A percentile compares a stretch with the other conserved stretches of the same genome.
These are phyloP conservation scores for Cinclus mexicanus DNA, from an alignment of 2,113 vertebrate species.

Conservation along the genomic window DNA sequence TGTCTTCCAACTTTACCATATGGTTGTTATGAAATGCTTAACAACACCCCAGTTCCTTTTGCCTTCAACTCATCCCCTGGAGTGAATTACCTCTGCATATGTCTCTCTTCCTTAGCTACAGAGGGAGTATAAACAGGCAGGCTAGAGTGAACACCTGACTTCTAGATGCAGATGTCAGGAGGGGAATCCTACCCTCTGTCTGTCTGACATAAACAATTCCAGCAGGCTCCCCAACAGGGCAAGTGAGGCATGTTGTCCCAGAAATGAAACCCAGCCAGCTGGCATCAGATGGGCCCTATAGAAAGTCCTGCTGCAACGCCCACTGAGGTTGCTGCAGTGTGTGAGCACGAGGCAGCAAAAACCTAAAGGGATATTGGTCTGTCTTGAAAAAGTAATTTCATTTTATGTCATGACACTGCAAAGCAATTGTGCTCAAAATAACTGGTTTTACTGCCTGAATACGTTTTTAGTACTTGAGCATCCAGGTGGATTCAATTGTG, in stretches of 20 bases:
- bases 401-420: background rate
- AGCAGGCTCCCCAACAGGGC: background rate
- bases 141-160: background rate
- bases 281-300: background rate
- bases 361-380: background rate
- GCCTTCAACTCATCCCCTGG: background rate
- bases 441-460: conserved; percentile 34
- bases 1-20: background rate
- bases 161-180: background rate
- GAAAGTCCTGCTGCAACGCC: background rate
- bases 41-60: background rate
- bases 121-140: background rate
- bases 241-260: background rate
- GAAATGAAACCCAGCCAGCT: background rate
- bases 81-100: background rate
- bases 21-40: background rate
- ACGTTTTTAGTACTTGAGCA: conserved; percentile 13
- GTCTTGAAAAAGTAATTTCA: background rate
- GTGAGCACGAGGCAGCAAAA: background rate
- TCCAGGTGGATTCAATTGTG: conserved; percentile 12
- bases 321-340: background rate
- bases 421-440: conserved; percentile 20
- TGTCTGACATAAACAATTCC: background rate
- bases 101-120: background rate
- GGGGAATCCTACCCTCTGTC: background rate